Base-by-base conservation (phyloP, 2,113 vertebrate genomes). In the Cephalopholis sonnerati region DNA sequence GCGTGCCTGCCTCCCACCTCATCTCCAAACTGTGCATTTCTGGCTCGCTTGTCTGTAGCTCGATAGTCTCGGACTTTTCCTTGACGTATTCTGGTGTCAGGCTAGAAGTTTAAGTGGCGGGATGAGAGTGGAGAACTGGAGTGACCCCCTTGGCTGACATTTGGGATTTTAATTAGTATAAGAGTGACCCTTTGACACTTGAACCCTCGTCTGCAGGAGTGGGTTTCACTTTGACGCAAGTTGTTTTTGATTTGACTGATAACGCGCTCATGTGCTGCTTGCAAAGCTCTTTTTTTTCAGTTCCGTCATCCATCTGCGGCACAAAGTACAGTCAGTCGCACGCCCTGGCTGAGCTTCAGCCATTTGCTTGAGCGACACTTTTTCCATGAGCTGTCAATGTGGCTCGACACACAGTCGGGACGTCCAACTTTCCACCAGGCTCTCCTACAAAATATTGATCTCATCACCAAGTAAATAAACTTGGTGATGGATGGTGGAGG, bases 141-240 rank as follows among this genome's bases (percentile, higher is more conserved):
- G 54, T 81, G 78, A 85, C 84, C 79, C 27, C 41, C 27, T 84
- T 88, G 87, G 91, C 87, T 91, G 91, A 90, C 92, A 92, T 94
- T 94, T 91, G 74, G 81, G 74, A 13, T 83, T 87, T 87, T 81
- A 92, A 83, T 81, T 76, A 79, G 71, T 54, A 69, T 57, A 58
- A 36, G 50, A 7, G 39, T 64, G 65, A 65, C 83, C 75, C 69
- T 63, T 54, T 65, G 81, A 74, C 79, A 85, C 82, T 53, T 53
- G 55, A 84, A 82, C 59, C 68, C 55, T 75, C 68, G 3, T 79
- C 55, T 24, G 63, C 55, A 74, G 82, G 82, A 65, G 78, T 84
- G 41, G 39, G 57, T 89, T 92, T 87, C 78, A 15, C 58, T 65
- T 83, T 83, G 82, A 84, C 82, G 74, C 58, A 70, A 84, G 54